Percentiles rank a stretch among this genome's conserved stretches.
These are phyloP conservation scores for Lypha dubia DNA, from an alignment of 2,888 invertebrate species.

Conservation along the genomic window DNA sequence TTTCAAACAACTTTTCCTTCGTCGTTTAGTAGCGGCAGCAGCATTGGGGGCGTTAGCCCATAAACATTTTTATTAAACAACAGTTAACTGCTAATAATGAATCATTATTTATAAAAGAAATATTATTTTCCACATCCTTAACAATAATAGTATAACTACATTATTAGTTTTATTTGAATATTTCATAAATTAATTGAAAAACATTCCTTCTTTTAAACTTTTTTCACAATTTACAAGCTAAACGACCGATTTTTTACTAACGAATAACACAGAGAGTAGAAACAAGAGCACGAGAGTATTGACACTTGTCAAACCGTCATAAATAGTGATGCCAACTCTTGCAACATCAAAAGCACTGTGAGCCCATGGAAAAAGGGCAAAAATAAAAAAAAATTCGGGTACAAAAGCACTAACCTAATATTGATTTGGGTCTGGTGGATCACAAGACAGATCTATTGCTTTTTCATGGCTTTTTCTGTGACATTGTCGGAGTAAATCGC, in stretches of 20 bases:
- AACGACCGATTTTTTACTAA: constrained; percentile 61
- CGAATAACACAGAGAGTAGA: constrained; percentile 62
- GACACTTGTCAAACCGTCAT: constrained; percentile 23
- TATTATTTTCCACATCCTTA: neutral
- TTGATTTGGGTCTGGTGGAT: too few relatives aligned
- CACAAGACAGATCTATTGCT: too few relatives aligned
- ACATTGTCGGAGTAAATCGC: too few relatives aligned
- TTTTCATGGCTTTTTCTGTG: too few relatives aligned
- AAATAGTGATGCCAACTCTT: constrained; percentile 28
- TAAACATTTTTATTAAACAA: constrained; percentile 46
- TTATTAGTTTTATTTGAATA: constrained; percentile 31
- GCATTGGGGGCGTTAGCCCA: constrained; percentile 70
- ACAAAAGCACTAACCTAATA: too few relatives aligned
- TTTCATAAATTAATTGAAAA: constrained; percentile 11
- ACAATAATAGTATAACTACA: neutral
- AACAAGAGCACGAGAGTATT: constrained; percentile 37
- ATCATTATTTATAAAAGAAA: neutral
- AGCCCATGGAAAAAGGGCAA: too few relatives aligned
- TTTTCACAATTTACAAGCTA: constrained; percentile 57
- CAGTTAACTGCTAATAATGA: constrained; percentile 10
- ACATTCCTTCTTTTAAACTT: constrained; percentile 31
- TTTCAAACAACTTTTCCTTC: constrained; percentile 33
- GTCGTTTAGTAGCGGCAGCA: constrained; percentile 49
- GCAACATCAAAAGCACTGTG: too few relatives aligned
- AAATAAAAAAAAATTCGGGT: too few relatives aligned